Evolutionary conservation across 2,797 vertebrate species (phyloP), one percentile per base, ranked within the genome.

Genomic region (Pseudotriccus pelzelni): DNA sequence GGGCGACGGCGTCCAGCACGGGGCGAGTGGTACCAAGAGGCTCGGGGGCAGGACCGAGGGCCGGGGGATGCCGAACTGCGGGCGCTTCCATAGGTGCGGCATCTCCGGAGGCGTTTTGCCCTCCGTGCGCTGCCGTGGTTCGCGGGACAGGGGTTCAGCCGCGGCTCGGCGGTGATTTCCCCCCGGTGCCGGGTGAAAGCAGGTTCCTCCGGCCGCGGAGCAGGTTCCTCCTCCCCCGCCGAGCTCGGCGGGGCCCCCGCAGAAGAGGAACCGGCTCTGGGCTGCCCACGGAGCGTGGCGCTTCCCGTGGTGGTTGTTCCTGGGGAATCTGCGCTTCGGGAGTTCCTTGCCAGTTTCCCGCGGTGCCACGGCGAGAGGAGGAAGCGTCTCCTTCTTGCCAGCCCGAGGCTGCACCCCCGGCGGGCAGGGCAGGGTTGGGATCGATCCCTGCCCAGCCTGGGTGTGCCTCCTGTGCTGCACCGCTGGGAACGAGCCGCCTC

Each of bases 11-110:
- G 83, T 24, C 30, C 72, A 0, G 44, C 39, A 3, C 56, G 39
- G 4, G 58, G 17, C 9, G 79, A 8, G 47, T 2, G 6, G 23
- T 39, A 0, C 15, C 43, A 0, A 0, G 37, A 22, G 53, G 49
- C 32, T 8, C 5, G 49, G 7, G 7, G 67, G 30, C 37, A 14
- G 20, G 37, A 60, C 7, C 0, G 12, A 22, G 15, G 37, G 30
- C 52, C 21, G 2, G 32, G 21, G 28, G 9, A 2, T 39, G 56
- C 1, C 2, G 21, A n/a, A 69, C 75, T 16, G 27, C 10, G 10
- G 72, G 37, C 37, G 0, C 44, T 5, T 15, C 66, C 49, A 0
- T 2, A 44, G 52, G 7, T 59, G 62, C 28, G 21, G 87, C 21
- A 1, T 5, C n/a, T 14, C 7, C 7, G 58, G 76, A 41, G 22